These are phyloP conservation scores for Stenichneumon culpator DNA, from an alignment of 2,888 invertebrate species.

Conservation along the genomic window DNA sequence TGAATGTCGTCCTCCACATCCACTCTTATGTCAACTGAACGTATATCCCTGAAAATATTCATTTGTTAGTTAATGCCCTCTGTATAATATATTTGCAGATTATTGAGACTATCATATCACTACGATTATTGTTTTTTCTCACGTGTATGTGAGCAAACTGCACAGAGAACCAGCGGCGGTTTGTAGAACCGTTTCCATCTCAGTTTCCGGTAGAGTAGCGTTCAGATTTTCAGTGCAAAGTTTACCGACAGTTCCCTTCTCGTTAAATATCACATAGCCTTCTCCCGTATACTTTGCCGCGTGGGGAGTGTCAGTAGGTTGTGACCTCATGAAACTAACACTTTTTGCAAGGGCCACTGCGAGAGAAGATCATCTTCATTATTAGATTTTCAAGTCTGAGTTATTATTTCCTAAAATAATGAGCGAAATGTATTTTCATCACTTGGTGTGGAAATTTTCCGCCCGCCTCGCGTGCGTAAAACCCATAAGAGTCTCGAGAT, in stretches of 20 bases:
- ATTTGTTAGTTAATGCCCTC: not conserved
- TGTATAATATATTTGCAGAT: not conserved
- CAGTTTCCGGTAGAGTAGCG: conserved; percentile 86
- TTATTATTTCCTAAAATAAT: not conserved
- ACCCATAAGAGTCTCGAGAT: too few species aligned
- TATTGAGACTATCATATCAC: not conserved
- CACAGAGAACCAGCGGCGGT: conserved; percentile 93
- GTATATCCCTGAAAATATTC: conserved; percentile 87
- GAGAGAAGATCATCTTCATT: conserved; percentile 12
- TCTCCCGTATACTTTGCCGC: conserved; percentile 90
- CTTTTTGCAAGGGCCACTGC: conserved; percentile 92
- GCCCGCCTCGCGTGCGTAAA: too few species aligned
- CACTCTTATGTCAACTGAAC: conserved; percentile 89
- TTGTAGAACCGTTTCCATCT: conserved; percentile 87
- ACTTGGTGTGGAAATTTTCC: too few species aligned
- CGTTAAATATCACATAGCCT: conserved; percentile 95
- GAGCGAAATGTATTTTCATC: too few species aligned
- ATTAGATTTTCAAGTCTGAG: not conserved
- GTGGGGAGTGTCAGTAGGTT: conserved; percentile 90
- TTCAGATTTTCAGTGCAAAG: conserved; percentile 93
- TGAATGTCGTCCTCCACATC: conserved; percentile 88
- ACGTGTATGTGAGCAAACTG: conserved; percentile 92
- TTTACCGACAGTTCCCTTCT: conserved; percentile 93
- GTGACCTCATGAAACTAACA: conserved; percentile 88
- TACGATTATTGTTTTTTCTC: conserved; percentile 78